Base-by-base conservation (phyloP, 30 jellyfish, hydroid and myxozoan genomes). In the Kudoa iwatai region DNA sequence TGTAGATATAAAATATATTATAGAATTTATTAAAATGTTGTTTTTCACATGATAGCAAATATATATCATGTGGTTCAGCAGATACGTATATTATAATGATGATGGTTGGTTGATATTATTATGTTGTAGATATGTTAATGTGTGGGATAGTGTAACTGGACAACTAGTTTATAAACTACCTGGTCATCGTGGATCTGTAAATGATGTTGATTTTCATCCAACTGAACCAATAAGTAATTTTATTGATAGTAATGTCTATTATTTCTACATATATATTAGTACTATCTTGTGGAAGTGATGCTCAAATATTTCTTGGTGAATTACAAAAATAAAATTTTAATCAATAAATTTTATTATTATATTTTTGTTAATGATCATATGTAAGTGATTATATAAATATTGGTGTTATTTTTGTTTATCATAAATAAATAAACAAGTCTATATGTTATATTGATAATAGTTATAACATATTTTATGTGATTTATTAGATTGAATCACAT, bases 121-220 rank as follows among this genome's bases (percentile, higher is more conserved):
- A 6, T 12, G 9, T 36, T 36, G 15, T 32, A 65, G 89, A 54
- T 65, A 47, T 40, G 89, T 65, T 15, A 55, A 65, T 28, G 89
- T 65, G 9, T 65, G 89, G 89, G 89, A 65, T 33, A 56, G 84
- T 4, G 89, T 65, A 1, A 65, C 89, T 4, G 48, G 89, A 35
- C 43, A 53, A 25, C 48, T 65, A 4, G 32, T 65, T 2, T 65
- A 65, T 47, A 65, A 65, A 25, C 44, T 65, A 30, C 89, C 89
- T 15, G 89, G 89, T 12, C 89, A 65, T 34, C 45, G 57, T 51
- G 89, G 89, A 12, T 65, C 89, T 10, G 89, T 65, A 2, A 65
- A 65, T 32, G 89, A 65, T 30, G 84, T 65, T n/a, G 89, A 65
- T 48, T 65, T 65, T 42, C 89, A 65, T 44, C 89, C 89, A 17